Base-by-base conservation (phyloP, 2,888 invertebrate species). In the Pachymerium ferrugineum region DNA sequence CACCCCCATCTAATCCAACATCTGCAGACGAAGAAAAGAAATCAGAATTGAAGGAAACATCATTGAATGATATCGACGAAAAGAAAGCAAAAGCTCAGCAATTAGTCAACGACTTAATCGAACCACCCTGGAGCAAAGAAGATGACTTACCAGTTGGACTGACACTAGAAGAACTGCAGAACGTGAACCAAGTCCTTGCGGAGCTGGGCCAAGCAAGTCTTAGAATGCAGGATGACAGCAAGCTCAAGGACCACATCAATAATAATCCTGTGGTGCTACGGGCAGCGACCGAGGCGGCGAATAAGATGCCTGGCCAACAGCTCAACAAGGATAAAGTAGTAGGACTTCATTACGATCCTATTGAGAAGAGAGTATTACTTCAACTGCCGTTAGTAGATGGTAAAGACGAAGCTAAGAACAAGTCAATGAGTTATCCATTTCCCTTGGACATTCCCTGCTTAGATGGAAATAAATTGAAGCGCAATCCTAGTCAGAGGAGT, bases 221-320 rank as follows among this genome's bases (percentile, higher is more conserved):
- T 29, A 31, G 70, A 16, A 54, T 67, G 38, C 70, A 73, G 29
- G 70, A 75, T 67, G 35, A 74, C 29, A 62, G 68, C 19, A 74
- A 72, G 29, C 69, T 75, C 38, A 76, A 74, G 67, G 76, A 76
- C 69, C 69, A 76, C 73, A 70, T 75, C 28, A 75, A 74, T 67
- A 75, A 76, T 62, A 75, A 75, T 73, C 76, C 75, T 69, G 74
- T 76, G 31, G 74, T 76, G 42, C 74, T 76, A 74, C 47, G 74
- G 54, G 74, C 74, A 12, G 75, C 75, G 6, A 75, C 67, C 30
- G 75, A 73, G 6, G 22, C 76, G 47, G 25, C 72, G 22, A 47
- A 54, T n/a, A 74, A 70, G 25, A 79, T 79, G 72, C 87, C 87
- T 78, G 86, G 86, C 78, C 87, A 88, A 78, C 84, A 85, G 74